A percentile compares a stretch with the other conserved stretches of the same genome.
Evolutionary conservation across 1,140 invertebrate species (phyloP).

Genomic region (Amyelois transitella): DNA sequence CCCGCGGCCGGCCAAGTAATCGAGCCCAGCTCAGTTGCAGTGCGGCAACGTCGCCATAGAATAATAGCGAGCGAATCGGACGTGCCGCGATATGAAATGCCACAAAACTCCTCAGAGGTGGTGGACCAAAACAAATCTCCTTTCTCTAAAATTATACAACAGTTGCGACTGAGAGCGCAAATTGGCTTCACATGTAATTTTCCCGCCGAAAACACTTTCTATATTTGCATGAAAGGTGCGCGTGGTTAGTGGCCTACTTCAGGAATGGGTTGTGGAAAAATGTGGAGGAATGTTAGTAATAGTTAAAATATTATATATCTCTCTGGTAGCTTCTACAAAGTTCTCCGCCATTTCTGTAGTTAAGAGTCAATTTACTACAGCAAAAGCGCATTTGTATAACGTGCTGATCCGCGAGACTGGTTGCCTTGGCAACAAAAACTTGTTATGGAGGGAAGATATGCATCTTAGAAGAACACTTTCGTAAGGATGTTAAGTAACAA

Average conservation of each 20-base stretch:
- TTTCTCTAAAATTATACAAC: slow-evolving; percentile 72
- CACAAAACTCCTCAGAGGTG: slow-evolving; percentile 59
- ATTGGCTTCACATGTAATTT: slow-evolving; percentile 25
- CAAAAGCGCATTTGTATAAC: neutral
- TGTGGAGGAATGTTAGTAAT: too few species aligned
- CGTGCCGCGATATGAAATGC: slow-evolving; percentile 60
- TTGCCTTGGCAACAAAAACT: slow-evolving; percentile 26
- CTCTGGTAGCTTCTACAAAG: too few species aligned
- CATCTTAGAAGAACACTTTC: too few species aligned
- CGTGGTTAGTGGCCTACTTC: neutral
- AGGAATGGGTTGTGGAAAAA: neutral
- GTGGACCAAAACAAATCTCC: slow-evolving; percentile 72
- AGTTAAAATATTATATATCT: too few species aligned
- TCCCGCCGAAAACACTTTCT: slow-evolving; percentile 32
- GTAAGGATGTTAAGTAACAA: too few species aligned
- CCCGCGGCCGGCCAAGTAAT: slow-evolving; percentile 38
- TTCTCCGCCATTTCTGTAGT: neutral
- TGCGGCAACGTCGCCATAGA: slow-evolving; percentile 56
- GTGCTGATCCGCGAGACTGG: too few species aligned
- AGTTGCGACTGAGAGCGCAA: slow-evolving; percentile 39
- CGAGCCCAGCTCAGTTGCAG: slow-evolving; percentile 39
- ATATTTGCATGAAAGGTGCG: neutral
- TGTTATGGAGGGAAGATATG: slow-evolving; percentile 6
- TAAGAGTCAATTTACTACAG: neutral
- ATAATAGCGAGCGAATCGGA: slow-evolving; percentile 61